Evolutionary conservation across 2,113 vertebrate genomes (phyloP).

Genomic region (Rhinoderma darwinii): DNA sequence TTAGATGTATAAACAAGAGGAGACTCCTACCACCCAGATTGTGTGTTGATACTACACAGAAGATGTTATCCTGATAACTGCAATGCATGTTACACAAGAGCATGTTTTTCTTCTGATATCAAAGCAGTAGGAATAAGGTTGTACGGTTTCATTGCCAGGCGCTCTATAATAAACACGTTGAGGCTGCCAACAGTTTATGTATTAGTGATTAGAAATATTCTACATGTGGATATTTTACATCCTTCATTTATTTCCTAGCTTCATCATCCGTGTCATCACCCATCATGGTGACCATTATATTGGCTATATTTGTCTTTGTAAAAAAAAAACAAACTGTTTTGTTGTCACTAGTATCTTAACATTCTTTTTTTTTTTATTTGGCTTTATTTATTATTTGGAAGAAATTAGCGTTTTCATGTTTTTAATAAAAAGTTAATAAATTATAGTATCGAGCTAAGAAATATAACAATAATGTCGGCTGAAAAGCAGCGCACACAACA

Average conservation of each 20-base stretch:
- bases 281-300: background rate
- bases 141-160: background rate
- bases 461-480: background rate
- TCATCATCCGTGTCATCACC: background rate
- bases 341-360: too few species aligned
- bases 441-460: too few species aligned
- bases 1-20: constrained; percentile 11
- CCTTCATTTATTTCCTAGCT: background rate
- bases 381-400: too few species aligned
- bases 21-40: constrained; percentile 21
- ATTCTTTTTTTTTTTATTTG: too few species aligned
- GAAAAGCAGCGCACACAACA: background rate
- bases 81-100: constrained; percentile 10
- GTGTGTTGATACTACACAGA: constrained; percentile 9
- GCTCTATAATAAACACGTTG: constrained; percentile 3
- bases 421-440: too few species aligned
- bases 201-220: background rate
- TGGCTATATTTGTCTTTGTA: background rate
- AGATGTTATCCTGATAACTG: constrained; percentile 26
- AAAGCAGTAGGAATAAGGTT: background rate
- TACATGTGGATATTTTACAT: background rate
- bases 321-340: background rate
- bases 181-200: background rate
- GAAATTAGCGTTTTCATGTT: too few species aligned
- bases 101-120: constrained; percentile 18